phyloP scores from a whole-genome alignment of 2,113 vertebrate species.

The Pteruthius melanotis region DNA sequence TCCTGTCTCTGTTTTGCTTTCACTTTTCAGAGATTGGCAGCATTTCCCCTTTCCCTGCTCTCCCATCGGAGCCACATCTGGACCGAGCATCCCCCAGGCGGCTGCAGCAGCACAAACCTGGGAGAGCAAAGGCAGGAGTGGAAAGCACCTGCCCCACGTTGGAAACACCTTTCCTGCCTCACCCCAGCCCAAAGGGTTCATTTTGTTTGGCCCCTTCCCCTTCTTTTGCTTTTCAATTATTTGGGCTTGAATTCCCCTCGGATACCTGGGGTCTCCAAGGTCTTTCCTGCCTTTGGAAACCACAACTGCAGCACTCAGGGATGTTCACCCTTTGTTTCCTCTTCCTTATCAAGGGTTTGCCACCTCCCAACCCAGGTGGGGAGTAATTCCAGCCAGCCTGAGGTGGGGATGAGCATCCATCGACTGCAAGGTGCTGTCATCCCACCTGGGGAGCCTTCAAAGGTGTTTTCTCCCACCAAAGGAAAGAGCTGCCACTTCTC shows the following conservation, averaged over 20 bases:
- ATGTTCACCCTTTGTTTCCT: neutral
- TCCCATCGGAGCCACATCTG: rapidly evolving
- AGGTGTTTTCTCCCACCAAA: neutral
- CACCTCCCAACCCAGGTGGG: neutral
- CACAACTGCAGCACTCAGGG: neutral
- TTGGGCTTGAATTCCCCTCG: neutral
- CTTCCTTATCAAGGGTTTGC: neutral
- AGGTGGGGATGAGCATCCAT: neutral
- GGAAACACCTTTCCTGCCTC: neutral
- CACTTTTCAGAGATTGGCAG: neutral
- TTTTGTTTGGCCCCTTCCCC: neutral
- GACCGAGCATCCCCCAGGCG: neutral
- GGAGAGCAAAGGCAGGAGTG: neutral
- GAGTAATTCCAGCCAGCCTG: neutral
- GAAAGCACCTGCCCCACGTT: rapidly evolving
- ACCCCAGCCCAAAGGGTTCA: neutral
- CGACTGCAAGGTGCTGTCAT: neutral
- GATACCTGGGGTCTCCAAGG: rapidly evolving
- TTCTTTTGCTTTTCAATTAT: neutral
- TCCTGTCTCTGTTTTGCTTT: neutral
- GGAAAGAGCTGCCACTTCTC: neutral
- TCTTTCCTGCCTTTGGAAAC: neutral
- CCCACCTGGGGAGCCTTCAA: neutral
- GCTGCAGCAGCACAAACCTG: neutral
- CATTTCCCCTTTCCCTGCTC: neutral